Evolutionary conservation across 2,888 invertebrate genomes (phyloP).

Genomic region (Synergus itoensis): DNA sequence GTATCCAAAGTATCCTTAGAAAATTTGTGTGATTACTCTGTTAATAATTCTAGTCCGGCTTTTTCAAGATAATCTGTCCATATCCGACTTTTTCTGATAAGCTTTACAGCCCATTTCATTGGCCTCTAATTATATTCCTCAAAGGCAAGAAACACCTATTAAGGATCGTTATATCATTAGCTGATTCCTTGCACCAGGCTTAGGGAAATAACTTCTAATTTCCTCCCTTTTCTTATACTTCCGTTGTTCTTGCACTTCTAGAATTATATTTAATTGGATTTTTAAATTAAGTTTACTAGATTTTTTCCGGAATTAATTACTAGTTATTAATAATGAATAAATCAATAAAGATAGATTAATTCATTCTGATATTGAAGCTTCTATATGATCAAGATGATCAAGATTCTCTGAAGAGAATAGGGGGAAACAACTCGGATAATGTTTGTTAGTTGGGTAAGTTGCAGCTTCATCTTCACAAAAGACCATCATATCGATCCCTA

Average conservation of each 20-base stretch:
- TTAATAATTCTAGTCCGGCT: no score
- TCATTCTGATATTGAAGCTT: no score
- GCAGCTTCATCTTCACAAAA: slow-evolving; percentile 1
- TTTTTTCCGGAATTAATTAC: background rate
- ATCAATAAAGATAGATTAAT: no score
- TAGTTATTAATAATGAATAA: no score
- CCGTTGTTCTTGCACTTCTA: background rate
- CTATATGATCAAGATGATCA: background rate
- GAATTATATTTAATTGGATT: background rate
- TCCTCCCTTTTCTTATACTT: slow-evolving; percentile 15
- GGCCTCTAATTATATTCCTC: background rate
- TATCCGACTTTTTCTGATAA: background rate
- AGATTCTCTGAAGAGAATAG: background rate
- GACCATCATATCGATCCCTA: background rate
- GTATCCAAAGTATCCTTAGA: no score
- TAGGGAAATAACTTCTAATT: slow-evolving; percentile 19
- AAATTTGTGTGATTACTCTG: no score
- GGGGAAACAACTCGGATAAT: background rate
- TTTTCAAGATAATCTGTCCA: no score
- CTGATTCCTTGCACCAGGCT: background rate
- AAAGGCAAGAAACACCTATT: background rate
- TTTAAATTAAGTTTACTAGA: background rate
- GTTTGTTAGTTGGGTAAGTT: background rate
- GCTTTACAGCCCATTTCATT: background rate
- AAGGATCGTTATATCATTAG: background rate